These are phyloP conservation scores for Guaruba guarouba DNA, from an alignment of 2,113 vertebrate genomes.

Conservation along the genomic window DNA sequence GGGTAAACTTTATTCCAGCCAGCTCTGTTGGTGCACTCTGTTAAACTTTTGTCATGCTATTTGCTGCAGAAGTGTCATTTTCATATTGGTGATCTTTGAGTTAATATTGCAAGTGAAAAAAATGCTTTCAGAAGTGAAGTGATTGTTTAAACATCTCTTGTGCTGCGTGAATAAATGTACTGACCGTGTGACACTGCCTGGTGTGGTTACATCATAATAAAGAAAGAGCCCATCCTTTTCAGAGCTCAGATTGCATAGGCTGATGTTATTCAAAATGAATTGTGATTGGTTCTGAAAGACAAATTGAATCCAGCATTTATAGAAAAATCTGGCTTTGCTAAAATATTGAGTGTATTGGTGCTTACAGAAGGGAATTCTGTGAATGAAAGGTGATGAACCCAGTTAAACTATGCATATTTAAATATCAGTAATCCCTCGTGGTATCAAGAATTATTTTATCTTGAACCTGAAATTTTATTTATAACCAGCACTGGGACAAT, in stretches of 20 bases:
- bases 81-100: neutral
- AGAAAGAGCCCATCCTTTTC: neutral
- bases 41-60: neutral
- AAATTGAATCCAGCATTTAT: neutral
- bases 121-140: neutral
- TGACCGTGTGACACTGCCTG: neutral
- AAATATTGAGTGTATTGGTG: neutral
- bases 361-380: neutral
- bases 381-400: neutral
- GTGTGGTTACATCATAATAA: neutral
- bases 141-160: neutral
- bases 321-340: neutral
- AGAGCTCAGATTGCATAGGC: neutral
- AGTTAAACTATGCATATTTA: neutral
- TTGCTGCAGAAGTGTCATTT: neutral
- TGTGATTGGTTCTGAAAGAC: neutral
- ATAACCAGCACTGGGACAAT: neutral
- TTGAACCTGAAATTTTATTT: neutral
- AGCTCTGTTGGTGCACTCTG: neutral
- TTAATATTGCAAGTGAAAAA: neutral
- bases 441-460: neutral
- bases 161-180: neutral
- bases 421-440: neutral
- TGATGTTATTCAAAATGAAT: neutral
- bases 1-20: neutral